Base-by-base conservation (phyloP, 2,797 vertebrate genomes). In the Danio tinwini region DNA sequence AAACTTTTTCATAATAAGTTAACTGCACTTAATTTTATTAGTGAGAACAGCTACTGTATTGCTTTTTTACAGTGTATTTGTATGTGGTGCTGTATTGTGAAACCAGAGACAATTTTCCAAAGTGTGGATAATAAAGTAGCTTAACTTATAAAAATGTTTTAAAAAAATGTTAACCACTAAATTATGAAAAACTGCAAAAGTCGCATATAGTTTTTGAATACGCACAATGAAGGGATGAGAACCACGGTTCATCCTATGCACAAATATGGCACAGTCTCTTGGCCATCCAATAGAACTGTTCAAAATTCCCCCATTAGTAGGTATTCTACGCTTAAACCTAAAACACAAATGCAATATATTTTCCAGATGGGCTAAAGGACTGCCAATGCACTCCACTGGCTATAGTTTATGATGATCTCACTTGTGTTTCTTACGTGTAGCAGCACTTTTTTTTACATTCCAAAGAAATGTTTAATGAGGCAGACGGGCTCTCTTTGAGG, bases 321-420 rank as follows among this genome's bases (percentile, higher is more conserved):
- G 42, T 45, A 79, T 79, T 44, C 47, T 37, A 61, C 21, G 11
- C 40, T 44, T 13, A 53, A 78, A 62, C 45, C 52, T 47, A 71
- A 71, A 42, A 37, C 55, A 70, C 59, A 77, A 77, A 69, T 69
- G 44, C 44, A 44, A 40, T 79, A 72, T 72, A 79, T 71, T 4
- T 78, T 78, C 81, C 69, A 73, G 75, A 82, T 78, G 69, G 62
- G 58, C 44, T 67, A 45, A 59, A 19, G 3, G 8, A 44, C 29
- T 68, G 69, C 71, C 76, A 82, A 53, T 78, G 45, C 45, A 37
- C 75, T 49, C 19, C 16, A 50, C 59, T 78, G 52, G 70, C 50
- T 42, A 75, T 70, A 16, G 16, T 64, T 64, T 64, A 40, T 79
- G 12, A 83, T 86, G 80, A 83, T 64, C 74, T 82, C 80, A 86